These are phyloP conservation scores for Bucco capensis DNA, from an alignment of 2,113 vertebrate genomes.

Conservation along the genomic window DNA sequence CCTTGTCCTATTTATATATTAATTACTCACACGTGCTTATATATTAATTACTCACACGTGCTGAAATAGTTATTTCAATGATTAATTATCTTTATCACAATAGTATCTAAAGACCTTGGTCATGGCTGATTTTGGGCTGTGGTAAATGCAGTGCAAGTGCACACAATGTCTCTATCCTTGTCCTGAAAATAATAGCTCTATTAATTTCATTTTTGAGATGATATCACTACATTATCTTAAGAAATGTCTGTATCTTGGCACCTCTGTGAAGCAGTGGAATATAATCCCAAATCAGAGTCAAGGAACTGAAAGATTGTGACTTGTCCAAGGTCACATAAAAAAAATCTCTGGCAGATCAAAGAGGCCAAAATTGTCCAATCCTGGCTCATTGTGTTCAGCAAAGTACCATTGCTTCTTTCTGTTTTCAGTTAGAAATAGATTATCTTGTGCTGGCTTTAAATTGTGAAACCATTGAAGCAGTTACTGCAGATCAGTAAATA, in stretches of 20 bases:
- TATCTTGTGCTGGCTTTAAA: not conserved
- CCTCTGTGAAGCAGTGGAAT: constrained; percentile 21
- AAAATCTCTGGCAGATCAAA: not conserved
- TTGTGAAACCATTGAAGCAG: not conserved
- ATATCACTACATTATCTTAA: constrained; percentile 27
- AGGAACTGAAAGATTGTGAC: constrained; percentile 36
- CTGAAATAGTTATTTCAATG: not conserved
- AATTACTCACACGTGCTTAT: not conserved
- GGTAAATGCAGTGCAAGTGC: not conserved
- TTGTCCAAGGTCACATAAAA: constrained; percentile 34
- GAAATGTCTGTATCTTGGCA: constrained; percentile 18
- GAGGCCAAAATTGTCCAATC: not conserved
- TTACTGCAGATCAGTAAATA: not conserved
- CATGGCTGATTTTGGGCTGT: not conserved
- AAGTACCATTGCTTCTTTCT: not conserved
- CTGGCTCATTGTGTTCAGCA: not conserved
- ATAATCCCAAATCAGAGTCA: constrained; percentile 53
- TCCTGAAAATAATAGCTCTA: constrained; percentile 26
- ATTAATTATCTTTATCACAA: not conserved
- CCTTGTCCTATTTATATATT: not conserved
- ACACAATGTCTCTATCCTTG: not conserved
- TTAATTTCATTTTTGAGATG: constrained; percentile 40
- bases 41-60: not conserved
- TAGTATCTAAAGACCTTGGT: not conserved
- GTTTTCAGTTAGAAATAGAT: constrained; percentile 24